These are phyloP conservation scores for Pelodiscus sinensis DNA, from an alignment of 2,113 vertebrate species.

Conservation along the genomic window DNA sequence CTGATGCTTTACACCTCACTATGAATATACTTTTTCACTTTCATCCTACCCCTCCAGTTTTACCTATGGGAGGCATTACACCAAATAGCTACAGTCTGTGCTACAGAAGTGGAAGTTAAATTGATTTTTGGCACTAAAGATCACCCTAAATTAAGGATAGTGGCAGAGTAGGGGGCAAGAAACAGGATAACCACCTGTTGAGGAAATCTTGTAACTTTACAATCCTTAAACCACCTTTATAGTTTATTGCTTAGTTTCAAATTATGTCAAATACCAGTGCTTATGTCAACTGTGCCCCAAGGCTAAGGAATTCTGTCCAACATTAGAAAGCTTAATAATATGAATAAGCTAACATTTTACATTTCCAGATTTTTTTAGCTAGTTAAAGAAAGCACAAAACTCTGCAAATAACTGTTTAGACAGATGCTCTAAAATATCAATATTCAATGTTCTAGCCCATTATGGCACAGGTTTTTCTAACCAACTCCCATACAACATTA, in stretches of 20 bases:
- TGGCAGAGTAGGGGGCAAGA: neutral
- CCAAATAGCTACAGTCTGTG: constrained; percentile 24
- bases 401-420: neutral
- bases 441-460: neutral
- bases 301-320: constrained; percentile 9
- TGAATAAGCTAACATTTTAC: accelerated
- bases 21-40: neutral
- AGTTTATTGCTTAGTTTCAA: neutral
- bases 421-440: neutral
- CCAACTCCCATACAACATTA: neutral
- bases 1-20: neutral
- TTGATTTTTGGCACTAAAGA: constrained; percentile 48
- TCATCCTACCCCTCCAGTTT: neutral
- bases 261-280: neutral
- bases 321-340: neutral
- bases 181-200: constrained; percentile 31
- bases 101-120: constrained; percentile 1
- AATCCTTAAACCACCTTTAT: neutral
- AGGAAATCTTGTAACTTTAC: constrained; percentile 21
- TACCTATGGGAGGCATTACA: neutral
- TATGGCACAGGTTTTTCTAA: accelerated
- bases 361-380: neutral
- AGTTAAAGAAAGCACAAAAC: neutral
- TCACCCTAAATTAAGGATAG: neutral
- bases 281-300: neutral